Percentiles rank a stretch among this genome's conserved stretches.
These are phyloP conservation scores for Urocyon cinereoargenteus DNA, from an alignment of 2,797 vertebrate species.

Conservation along the genomic window DNA sequence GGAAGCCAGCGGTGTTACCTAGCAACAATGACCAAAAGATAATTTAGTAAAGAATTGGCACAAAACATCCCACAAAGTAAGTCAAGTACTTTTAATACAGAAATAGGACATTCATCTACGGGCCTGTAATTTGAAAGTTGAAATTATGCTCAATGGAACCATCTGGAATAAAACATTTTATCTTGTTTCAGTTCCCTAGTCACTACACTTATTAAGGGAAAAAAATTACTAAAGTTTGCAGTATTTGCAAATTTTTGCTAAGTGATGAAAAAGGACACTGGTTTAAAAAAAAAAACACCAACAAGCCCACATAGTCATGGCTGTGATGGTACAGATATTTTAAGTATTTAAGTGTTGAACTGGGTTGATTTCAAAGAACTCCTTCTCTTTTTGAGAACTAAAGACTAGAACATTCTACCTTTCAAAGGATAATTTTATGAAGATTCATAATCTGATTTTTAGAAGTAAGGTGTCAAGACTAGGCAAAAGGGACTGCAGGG, in stretches of 20 bases:
- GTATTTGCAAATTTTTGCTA: slow-evolving; percentile 53
- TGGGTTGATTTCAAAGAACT: slow-evolving; percentile 40
- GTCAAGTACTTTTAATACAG: slow-evolving; percentile 86
- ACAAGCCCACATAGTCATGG: not conserved
- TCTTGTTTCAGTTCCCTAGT: slow-evolving; percentile 76
- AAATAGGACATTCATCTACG: slow-evolving; percentile 86
- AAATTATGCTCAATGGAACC: slow-evolving; percentile 85
- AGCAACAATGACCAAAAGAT: slow-evolving; percentile 90
- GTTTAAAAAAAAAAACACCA: not conserved
- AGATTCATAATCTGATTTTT: slow-evolving; percentile 63
- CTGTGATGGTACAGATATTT: slow-evolving; percentile 13
- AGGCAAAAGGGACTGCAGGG: not conserved
- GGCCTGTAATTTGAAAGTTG: slow-evolving; percentile 83
- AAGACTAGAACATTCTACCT: slow-evolving; percentile 44
- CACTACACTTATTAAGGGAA: slow-evolving; percentile 53
- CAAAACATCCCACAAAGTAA: slow-evolving; percentile 90
- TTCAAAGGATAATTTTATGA: slow-evolving; percentile 43
- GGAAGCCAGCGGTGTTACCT: slow-evolving; percentile 89
- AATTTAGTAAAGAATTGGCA: slow-evolving; percentile 88
- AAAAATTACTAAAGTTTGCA: slow-evolving; percentile 29
- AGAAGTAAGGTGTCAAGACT: slow-evolving; percentile 45
- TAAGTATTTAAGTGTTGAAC: slow-evolving; percentile 57
- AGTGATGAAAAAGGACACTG: slow-evolving; percentile 26
- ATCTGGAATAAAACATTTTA: slow-evolving; percentile 73
- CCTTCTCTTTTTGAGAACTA: slow-evolving; percentile 42